Evolutionary conservation across 2,797 vertebrate species (phyloP).

Genomic region (Sebastes oblongus): DNA sequence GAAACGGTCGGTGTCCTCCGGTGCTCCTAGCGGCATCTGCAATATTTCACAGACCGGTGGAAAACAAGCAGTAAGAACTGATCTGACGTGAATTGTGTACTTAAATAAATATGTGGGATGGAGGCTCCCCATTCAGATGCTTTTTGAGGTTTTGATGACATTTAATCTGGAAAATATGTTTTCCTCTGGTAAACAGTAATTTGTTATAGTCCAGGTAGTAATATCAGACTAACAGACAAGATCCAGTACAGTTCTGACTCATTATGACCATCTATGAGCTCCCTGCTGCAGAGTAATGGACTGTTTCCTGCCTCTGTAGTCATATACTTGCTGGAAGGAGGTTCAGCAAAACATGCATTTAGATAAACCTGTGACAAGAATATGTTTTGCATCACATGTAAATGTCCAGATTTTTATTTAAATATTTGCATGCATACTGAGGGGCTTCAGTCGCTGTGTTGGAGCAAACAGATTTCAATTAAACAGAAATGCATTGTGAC

Average conservation of each 20-base stretch:
- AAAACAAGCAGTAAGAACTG: too few relatives aligned
- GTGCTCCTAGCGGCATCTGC: too few relatives aligned
- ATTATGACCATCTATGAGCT: background rate
- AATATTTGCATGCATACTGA: background rate
- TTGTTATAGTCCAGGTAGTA: background rate
- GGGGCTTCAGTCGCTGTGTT: background rate
- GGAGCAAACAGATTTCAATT: constrained; percentile 8
- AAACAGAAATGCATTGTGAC: constrained; percentile 31
- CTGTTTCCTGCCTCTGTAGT: constrained; percentile 1
- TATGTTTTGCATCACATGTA: background rate
- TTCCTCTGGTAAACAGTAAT: background rate
- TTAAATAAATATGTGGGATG: background rate
- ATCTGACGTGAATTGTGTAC: background rate
- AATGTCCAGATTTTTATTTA: constrained; percentile 4
- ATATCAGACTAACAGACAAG: background rate
- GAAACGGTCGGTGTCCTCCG: too few relatives aligned
- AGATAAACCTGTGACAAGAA: background rate
- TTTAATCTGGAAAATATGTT: constrained; percentile 1
- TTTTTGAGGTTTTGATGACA: background rate
- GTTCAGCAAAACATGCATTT: background rate
- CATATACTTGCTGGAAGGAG: background rate
- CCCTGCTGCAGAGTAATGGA: background rate
- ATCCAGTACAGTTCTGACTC: background rate
- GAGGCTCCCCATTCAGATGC: background rate
- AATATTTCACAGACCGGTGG: too few relatives aligned